Evolutionary conservation across 1,140 invertebrate genomes (phyloP).

Genomic region (Bombus huntii): DNA sequence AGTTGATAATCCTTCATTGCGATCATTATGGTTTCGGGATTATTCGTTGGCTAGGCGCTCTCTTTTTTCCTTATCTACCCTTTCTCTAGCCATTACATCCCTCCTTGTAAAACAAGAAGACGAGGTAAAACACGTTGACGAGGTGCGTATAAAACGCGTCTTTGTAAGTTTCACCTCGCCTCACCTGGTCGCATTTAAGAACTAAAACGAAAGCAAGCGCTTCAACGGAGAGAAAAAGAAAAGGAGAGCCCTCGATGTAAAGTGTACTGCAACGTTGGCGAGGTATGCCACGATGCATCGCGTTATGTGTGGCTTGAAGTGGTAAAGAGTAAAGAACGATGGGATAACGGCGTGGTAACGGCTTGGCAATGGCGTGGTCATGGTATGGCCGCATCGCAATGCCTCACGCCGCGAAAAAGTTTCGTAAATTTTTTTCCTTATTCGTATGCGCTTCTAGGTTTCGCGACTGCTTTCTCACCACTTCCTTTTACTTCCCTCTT

Average conservation of each 20-base stretch:
- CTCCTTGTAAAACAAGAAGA: neutral
- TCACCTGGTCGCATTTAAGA: conserved; percentile 48
- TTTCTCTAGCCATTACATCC: neutral
- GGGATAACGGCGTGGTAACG: conserved; percentile 42
- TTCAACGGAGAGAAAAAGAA: conserved; percentile 37
- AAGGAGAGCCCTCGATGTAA: conserved; percentile 34
- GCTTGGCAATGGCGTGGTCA: conserved; percentile 6
- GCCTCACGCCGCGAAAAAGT: conserved; percentile 44
- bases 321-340: conserved; percentile 16
- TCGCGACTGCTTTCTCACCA: conserved; percentile 29
- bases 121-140: neutral
- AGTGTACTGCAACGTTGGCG: conserved; percentile 36
- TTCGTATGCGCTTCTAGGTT: conserved; percentile 13
- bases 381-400: conserved; percentile 5
- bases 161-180: conserved; percentile 69
- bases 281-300: conserved; percentile 25
- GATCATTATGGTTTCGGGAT: neutral
- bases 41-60: neutral
- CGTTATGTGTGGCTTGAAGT: neutral
- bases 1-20: neutral
- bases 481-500: neutral
- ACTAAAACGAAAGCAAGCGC: conserved; percentile 21
- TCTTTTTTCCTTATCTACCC: neutral
- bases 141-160: conserved; percentile 48
- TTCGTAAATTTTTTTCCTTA: conserved; percentile 33